These are phyloP conservation scores for Hydriomena furcata DNA, from an alignment of 2,888 invertebrate species.

Conservation along the genomic window DNA sequence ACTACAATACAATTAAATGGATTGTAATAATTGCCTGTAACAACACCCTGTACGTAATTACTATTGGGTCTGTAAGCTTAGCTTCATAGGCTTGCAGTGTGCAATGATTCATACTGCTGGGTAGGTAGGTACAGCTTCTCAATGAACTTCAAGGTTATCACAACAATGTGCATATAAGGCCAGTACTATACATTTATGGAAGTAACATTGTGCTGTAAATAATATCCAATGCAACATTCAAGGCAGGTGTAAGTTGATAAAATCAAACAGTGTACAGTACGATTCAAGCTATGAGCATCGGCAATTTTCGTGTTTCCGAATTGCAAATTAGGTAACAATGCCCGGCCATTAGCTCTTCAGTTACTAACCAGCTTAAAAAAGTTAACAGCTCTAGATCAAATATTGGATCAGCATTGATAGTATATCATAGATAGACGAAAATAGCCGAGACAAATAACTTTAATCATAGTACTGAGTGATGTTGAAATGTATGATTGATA, in stretches of 20 bases:
- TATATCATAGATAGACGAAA: too few species aligned
- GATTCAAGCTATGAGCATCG: too few species aligned
- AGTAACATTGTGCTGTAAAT: constrained; percentile 49
- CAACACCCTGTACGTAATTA: not conserved
- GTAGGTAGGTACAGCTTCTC: constrained; percentile 1
- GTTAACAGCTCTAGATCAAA: too few species aligned
- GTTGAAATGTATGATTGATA: constrained; percentile 10
- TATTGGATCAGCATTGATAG: too few species aligned
- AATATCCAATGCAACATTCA: constrained; percentile 41
- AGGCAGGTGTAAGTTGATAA: constrained; percentile 34
- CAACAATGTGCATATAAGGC: constrained; percentile 39
- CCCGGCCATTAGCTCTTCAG: too few species aligned
- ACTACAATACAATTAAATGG: too few species aligned
- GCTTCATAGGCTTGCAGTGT: constrained; percentile 9
- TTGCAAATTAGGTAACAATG: too few species aligned
- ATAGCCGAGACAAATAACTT: too few species aligned
- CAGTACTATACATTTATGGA: constrained; percentile 37
- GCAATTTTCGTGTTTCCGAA: too few species aligned
- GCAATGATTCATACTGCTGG: constrained; percentile 11
- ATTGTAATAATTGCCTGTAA: too few species aligned
- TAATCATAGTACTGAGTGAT: too few species aligned
- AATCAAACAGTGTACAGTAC: not conserved
- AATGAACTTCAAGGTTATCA: constrained; percentile 51
- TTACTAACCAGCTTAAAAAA: too few species aligned
- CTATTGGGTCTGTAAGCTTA: not conserved